A percentile compares a stretch with the other conserved stretches of the same genome.
Conservation (phyloP, 2,888 invertebrate species). For the Lasioglossum malachurum region DNA sequence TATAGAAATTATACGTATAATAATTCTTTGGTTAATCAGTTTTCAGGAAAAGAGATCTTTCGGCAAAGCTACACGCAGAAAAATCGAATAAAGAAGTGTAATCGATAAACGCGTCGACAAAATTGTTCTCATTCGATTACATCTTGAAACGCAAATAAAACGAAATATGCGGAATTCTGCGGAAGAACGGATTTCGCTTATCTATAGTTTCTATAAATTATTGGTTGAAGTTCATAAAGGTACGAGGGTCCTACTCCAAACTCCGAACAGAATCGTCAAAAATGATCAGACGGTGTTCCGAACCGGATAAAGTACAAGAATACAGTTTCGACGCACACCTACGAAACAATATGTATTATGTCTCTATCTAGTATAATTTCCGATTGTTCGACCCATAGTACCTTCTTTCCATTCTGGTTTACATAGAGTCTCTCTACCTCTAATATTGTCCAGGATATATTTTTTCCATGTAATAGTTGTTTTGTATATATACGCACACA, state of each 20-base stretch:
- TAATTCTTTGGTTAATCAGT: not conserved
- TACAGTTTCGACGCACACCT: not conserved
- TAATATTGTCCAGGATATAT: slow-evolving; percentile 39
- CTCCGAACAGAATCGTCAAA: not conserved
- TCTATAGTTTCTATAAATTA: slow-evolving; percentile 22
- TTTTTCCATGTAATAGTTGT: slow-evolving; percentile 10
- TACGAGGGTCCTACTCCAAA: slow-evolving; percentile 4
- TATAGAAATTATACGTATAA: slow-evolving; percentile 5
- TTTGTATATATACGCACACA: slow-evolving; percentile 25
- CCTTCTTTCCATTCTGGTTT: slow-evolving; percentile 18
- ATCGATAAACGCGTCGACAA: not conserved
- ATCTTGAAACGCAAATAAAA: not conserved
- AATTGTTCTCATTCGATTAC: slow-evolving; percentile 7
- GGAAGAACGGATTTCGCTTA: slow-evolving; percentile 10
- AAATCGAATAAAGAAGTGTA: not conserved
- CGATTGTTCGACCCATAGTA: slow-evolving; percentile 10
- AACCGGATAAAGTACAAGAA: not conserved
- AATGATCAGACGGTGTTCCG: not conserved
- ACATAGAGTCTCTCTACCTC: slow-evolving; percentile 34
- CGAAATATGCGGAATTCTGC: slow-evolving; percentile 14
- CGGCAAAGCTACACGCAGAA: not conserved
- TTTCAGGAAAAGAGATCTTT: not conserved
- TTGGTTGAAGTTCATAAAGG: slow-evolving; percentile 11
- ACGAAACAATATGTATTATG: not conserved
- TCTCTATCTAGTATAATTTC: not conserved